Evolutionary conservation across 2,888 invertebrate genomes (phyloP).

Genomic region (Parnassius orleans): DNA sequence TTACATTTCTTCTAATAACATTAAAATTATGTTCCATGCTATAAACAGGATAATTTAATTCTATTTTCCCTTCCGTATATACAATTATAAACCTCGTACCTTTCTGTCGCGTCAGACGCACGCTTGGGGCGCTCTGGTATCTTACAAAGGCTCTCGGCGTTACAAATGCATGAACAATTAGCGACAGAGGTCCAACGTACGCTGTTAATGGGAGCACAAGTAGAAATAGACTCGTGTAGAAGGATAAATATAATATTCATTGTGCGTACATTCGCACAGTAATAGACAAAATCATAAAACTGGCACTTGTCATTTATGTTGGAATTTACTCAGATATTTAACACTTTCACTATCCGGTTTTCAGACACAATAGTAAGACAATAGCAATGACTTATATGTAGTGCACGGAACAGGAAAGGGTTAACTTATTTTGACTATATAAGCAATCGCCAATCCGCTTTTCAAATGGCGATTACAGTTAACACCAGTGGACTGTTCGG

Average conservation of each 20-base stretch:
- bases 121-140: not conserved
- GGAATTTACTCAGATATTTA: no score
- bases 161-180: conserved; percentile 25
- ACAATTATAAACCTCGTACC: conserved; percentile 4
- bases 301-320: no score
- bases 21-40: not conserved
- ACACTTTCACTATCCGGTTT: no score
- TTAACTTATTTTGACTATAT: no score
- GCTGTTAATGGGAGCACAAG: not conserved
- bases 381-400: no score
- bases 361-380: no score
- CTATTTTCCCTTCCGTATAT: conserved; percentile 1
- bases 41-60: conserved; percentile 11
- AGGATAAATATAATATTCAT: no score
- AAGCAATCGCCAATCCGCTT: no score
- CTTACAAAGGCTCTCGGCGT: conserved; percentile 14
- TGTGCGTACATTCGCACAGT: not conserved
- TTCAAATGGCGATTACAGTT: no score
- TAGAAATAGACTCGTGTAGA: conserved; percentile 3
- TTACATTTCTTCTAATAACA: not conserved
- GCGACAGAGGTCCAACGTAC: conserved; percentile 7
- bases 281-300: no score
- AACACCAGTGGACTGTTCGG: no score
- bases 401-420: no score
- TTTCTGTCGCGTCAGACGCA: conserved; percentile 3